Conservation (phyloP, 1,140 invertebrate genomes). For the Bicyclus anynana region DNA sequence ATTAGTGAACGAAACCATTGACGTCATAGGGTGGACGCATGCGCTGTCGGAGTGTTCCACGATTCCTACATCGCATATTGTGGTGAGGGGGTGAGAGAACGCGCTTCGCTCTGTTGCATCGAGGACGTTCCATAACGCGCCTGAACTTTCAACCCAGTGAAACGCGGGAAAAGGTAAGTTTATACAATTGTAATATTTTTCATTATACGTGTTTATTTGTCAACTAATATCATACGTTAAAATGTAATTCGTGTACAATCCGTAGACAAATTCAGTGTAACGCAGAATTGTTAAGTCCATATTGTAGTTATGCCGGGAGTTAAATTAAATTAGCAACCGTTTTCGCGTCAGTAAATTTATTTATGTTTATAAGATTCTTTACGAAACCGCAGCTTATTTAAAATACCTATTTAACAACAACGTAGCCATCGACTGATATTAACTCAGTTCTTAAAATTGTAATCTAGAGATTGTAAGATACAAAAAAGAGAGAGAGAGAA, state of each 20-base stretch:
- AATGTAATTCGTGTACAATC: too few relatives aligned
- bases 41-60: conserved; percentile 27
- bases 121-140: conserved; percentile 28
- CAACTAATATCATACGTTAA: background rate
- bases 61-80: conserved; percentile 9
- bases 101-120: conserved; percentile 34
- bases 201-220: background rate
- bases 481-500: too few relatives aligned
- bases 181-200: background rate
- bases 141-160: conserved; percentile 26
- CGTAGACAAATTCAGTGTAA: background rate
- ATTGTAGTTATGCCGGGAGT: background rate
- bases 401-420: too few relatives aligned
- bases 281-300: background rate
- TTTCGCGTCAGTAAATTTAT: background rate
- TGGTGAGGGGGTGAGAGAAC: conserved; percentile 36
- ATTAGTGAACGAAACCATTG: conserved; percentile 68
- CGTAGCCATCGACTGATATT: too few relatives aligned
- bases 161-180: conserved; percentile 61
- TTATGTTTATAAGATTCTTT: too few relatives aligned
- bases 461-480: too few relatives aligned
- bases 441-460: too few relatives aligned
- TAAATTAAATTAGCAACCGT: background rate
- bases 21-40: conserved; percentile 58
- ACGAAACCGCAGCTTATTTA: too few relatives aligned